Percentiles rank a stretch among this genome's conserved stretches.
phyloP scores from a whole-genome alignment of 2,888 invertebrate species.

The Tinea semifulvella region DNA sequence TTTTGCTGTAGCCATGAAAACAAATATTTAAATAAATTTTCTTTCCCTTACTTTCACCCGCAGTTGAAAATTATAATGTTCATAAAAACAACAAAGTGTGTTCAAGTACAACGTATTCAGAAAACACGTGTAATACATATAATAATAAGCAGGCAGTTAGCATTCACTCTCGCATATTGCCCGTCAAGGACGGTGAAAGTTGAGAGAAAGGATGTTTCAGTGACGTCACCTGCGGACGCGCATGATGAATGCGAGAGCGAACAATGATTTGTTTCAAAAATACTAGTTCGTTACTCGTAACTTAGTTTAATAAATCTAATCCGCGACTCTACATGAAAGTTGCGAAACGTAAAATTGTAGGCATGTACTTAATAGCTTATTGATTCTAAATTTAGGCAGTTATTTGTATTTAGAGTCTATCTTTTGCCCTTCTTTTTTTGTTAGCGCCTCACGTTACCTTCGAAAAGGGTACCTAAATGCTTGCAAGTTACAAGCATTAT shows the following conservation, averaged over 20 bases:
- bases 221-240: slow-evolving; percentile 30
- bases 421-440: slow-evolving; percentile 60
- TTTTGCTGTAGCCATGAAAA: too few species aligned
- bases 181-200: slow-evolving; percentile 60
- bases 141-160: slow-evolving; percentile 10
- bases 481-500: background rate
- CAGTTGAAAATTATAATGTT: background rate
- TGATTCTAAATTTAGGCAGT: background rate
- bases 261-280: too few species aligned
- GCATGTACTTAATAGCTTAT: slow-evolving; percentile 8
- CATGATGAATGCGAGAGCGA: background rate
- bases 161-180: slow-evolving; percentile 17
- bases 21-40: too few species aligned
- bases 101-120: too few species aligned
- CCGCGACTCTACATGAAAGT: background rate
- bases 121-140: slow-evolving; percentile 9
- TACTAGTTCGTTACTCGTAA: too few species aligned
- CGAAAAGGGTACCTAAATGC: slow-evolving; percentile 38
- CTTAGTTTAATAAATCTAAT: slow-evolving; percentile 1
- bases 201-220: slow-evolving; percentile 49
- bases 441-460: slow-evolving; percentile 40
- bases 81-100: slow-evolving; percentile 5
- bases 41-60: slow-evolving; percentile 3
- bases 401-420: background rate
- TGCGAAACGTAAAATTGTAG: too few species aligned